Evolutionary conservation across 2,113 vertebrate species (phyloP).

Genomic region (Ochotona curzoniae): DNA sequence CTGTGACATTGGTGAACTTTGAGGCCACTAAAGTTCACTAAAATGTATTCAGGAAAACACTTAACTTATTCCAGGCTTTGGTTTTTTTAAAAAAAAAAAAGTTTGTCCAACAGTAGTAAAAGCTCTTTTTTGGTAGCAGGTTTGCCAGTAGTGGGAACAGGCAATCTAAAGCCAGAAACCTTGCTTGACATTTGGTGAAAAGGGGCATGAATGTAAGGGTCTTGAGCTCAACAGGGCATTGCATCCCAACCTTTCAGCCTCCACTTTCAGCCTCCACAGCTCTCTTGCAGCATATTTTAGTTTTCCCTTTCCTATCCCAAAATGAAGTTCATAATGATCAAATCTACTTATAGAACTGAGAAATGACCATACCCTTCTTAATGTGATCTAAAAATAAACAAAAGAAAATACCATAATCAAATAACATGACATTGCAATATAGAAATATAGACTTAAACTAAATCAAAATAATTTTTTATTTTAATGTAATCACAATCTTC

Average conservation of each 20-base stretch:
- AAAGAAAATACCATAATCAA: neutral
- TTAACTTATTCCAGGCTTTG: neutral
- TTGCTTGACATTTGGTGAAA: neutral
- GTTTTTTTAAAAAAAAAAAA: neutral
- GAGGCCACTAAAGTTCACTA: neutral
- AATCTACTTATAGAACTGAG: neutral
- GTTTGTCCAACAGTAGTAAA: neutral
- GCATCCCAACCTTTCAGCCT: neutral
- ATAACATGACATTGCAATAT: neutral
- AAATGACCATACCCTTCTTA: neutral
- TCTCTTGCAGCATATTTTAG: neutral
- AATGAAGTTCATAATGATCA: neutral
- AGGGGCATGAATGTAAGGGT: neutral
- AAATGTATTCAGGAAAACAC: neutral
- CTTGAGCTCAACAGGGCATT: neutral
- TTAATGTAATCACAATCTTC: neutral
- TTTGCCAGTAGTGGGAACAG: neutral
- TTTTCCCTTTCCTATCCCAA: neutral
- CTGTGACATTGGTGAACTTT: neutral
- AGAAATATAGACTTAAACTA: neutral
- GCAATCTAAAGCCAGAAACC: neutral
- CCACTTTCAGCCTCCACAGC: neutral
- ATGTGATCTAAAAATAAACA: neutral
- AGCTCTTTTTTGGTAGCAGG: neutral
- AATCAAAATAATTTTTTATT: slow-evolving; percentile 10